These are phyloP conservation scores for Callipepla californica DNA, from an alignment of 2,113 vertebrate genomes.

Conservation along the genomic window DNA sequence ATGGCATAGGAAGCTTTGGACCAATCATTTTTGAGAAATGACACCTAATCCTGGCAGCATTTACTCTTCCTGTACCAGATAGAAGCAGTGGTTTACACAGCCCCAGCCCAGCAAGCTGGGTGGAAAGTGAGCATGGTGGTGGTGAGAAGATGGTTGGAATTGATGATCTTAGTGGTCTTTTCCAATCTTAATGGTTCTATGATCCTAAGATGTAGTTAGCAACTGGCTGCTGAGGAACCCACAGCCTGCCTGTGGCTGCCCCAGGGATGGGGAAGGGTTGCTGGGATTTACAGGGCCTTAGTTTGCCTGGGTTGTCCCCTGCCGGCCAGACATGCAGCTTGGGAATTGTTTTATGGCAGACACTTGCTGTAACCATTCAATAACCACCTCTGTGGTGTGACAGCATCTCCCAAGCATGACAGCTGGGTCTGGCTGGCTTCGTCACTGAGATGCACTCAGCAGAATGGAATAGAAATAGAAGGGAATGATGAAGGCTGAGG, in stretches of 20 bases:
- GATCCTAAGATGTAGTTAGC: accelerated
- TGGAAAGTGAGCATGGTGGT: too few relatives aligned
- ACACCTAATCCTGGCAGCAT: neutral
- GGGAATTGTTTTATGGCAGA: neutral
- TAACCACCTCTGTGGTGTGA: neutral
- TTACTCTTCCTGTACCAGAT: neutral
- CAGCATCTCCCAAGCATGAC: accelerated
- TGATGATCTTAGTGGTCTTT: too few relatives aligned
- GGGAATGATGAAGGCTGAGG: neutral
- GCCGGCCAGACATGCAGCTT: neutral
- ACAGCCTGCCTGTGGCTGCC: neutral
- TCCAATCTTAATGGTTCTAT: too few relatives aligned
- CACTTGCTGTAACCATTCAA: neutral
- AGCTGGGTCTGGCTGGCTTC: accelerated
- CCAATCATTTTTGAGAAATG: neutral
- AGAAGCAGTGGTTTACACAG: accelerated
- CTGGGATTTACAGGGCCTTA: neutral
- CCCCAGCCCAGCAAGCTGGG: neutral
- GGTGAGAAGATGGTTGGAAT: too few relatives aligned
- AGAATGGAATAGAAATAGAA: neutral
- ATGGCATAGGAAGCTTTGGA: neutral
- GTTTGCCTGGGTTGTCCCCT: neutral
- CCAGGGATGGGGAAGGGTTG: accelerated
- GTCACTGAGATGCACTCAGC: accelerated
- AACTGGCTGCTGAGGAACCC: neutral